These are phyloP conservation scores for Ormyrus nitidulus DNA, from an alignment of 2,888 invertebrate species.

Conservation along the genomic window DNA sequence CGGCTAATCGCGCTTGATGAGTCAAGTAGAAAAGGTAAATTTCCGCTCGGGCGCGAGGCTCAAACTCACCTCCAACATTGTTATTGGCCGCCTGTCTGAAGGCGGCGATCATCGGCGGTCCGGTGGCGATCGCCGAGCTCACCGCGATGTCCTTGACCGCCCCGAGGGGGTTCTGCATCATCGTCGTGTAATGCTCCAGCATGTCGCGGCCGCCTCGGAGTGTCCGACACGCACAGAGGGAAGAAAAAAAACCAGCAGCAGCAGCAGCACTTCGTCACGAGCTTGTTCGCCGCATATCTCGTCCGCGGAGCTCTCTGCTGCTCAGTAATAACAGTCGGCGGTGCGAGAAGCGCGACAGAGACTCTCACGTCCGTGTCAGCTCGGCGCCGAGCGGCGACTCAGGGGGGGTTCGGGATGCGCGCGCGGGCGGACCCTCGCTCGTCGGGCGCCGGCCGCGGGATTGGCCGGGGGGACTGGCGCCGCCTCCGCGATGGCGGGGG, in stretches of 20 bases:
- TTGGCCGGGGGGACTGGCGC: constrained; percentile 60
- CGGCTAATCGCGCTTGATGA: too few relatives aligned
- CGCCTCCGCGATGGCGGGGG: constrained; percentile 61
- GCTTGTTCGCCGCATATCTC: not conserved
- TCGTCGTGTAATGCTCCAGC: constrained; percentile 49
- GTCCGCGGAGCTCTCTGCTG: too few relatives aligned
- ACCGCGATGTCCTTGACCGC: constrained; percentile 62
- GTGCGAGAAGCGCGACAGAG: too few relatives aligned
- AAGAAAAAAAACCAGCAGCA: too few relatives aligned
- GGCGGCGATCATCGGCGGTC: constrained; percentile 58
- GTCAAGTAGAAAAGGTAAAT: too few relatives aligned
- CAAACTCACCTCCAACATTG: constrained; percentile 66
- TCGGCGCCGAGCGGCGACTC: constrained; percentile 15
- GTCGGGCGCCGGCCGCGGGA: constrained; percentile 24
- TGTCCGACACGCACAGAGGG: not conserved
- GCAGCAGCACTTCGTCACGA: constrained; percentile 27
- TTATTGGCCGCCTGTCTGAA: constrained; percentile 67
- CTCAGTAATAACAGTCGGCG: too few relatives aligned
- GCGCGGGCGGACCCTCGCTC: constrained; percentile 1
- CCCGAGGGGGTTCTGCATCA: constrained; percentile 53
- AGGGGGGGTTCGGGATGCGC: not conserved
- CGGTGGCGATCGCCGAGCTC: constrained; percentile 59
- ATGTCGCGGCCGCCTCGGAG: constrained; percentile 6
- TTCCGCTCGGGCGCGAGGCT: too few relatives aligned
- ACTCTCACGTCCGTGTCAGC: too few relatives aligned